phyloP scores from a whole-genome alignment of 1,140 invertebrate genomes.

The Lysiphlebus fabarum region DNA sequence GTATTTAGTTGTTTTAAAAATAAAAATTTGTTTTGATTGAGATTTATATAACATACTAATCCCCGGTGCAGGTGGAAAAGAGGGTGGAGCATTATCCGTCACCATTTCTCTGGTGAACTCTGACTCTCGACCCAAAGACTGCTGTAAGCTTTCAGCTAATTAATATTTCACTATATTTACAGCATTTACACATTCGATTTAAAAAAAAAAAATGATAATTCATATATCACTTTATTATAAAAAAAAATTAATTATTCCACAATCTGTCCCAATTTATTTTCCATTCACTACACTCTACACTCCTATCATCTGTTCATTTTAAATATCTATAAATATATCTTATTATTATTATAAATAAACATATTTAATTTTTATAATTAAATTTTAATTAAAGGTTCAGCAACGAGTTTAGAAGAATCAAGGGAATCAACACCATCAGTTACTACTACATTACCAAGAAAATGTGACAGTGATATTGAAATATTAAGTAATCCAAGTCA shows the following conservation, averaged over 20 bases:
- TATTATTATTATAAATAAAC: neutral
- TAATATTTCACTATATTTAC: constrained; percentile 36
- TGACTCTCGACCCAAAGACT: constrained; percentile 47
- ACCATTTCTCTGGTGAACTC: constrained; percentile 48
- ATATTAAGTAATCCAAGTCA: constrained; percentile 66
- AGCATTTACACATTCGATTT: constrained; percentile 27
- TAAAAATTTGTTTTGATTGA: constrained; percentile 23
- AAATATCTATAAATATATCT: neutral
- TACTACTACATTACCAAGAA: constrained; percentile 49
- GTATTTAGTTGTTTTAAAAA: no score
- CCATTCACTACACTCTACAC: no score
- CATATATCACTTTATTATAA: no score
- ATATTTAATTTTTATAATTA: constrained; percentile 2
- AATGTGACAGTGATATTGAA: constrained; percentile 63
- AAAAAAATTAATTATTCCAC: no score
- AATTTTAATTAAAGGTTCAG: constrained; percentile 42
- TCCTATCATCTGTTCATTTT: no score
- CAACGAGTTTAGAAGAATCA: constrained; percentile 52
- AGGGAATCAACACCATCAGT: constrained; percentile 50
- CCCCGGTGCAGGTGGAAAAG: constrained; percentile 51
- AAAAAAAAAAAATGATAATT: constrained; percentile 4
- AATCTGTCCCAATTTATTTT: no score
- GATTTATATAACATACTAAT: constrained; percentile 51
- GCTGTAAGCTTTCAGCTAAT: constrained; percentile 51
- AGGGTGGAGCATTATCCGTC: constrained; percentile 46